Conservation (phyloP, 1,140 invertebrate species). For the Drosophila truncata region DNA sequence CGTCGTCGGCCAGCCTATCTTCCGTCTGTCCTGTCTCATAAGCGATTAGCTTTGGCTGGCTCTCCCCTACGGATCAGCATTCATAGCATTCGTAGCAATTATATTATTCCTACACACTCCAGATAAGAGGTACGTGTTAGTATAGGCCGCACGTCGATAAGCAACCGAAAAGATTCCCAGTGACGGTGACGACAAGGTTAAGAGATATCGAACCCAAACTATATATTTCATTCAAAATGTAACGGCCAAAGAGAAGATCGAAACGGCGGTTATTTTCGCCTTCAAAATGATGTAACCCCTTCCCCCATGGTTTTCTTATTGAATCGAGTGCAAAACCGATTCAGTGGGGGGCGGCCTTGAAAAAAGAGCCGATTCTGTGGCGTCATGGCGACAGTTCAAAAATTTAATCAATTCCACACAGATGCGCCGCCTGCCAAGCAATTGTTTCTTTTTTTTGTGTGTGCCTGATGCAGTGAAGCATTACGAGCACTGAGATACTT, state of each 20-base stretch:
- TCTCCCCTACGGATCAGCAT: slow-evolving; percentile 46
- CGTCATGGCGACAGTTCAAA: slow-evolving; percentile 73
- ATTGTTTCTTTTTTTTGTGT: neutral
- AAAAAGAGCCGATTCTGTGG: slow-evolving; percentile 42
- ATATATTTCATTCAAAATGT: slow-evolving; percentile 26
- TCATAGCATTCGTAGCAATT: slow-evolving; percentile 8
- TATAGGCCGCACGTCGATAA: slow-evolving; percentile 34
- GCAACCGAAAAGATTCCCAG: slow-evolving; percentile 26
- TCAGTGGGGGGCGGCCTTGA: slow-evolving; percentile 37
- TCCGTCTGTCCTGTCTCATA: slow-evolving; percentile 28
- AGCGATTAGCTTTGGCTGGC: slow-evolving; percentile 20
- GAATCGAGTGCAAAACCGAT: slow-evolving; percentile 28
- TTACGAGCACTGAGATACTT: slow-evolving; percentile 36
- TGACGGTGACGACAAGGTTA: slow-evolving; percentile 13
- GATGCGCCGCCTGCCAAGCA: slow-evolving; percentile 7
- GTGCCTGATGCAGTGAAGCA: slow-evolving; percentile 36
- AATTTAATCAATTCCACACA: slow-evolving; percentile 73
- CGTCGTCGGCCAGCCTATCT: slow-evolving; percentile 18
- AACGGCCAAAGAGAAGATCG: slow-evolving; percentile 16
- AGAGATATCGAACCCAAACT: neutral
- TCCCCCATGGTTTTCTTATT: slow-evolving; percentile 32
- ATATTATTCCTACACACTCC: slow-evolving; percentile 28
- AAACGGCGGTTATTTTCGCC: neutral
- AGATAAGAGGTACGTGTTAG: slow-evolving; percentile 54
- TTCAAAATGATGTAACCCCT: slow-evolving; percentile 31